Base-by-base conservation (phyloP, 2,888 invertebrate species). In the Phyllotreta cruciferae region DNA sequence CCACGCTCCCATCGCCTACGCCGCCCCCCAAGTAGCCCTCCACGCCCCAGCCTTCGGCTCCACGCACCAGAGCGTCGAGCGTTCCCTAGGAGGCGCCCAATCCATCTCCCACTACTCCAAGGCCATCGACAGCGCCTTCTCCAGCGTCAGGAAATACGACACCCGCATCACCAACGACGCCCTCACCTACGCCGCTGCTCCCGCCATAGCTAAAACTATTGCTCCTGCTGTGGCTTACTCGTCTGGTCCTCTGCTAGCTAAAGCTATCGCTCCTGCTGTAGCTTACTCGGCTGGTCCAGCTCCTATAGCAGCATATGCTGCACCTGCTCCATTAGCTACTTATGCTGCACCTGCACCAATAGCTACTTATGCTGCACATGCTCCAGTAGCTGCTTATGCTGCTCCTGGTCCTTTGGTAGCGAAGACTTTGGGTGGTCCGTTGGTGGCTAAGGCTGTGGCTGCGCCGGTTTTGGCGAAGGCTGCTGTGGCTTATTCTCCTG, bases 61-160 rank as follows among this genome's bases (percentile, higher is more conserved):
- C 66, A 79, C 84, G 54, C 84, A 85, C 60, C 84, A 87, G 78
- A 85, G 85, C 77, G 84, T 86, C 57, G 76, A 85, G 60, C 83
- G 87, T 65, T 85, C 86, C 24, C 82, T 84, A 64, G 87, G 84
- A 64, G 85, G 80, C 56, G 85, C 85, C 72, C 80, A 82, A 62
- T 83, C 83, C 44, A 83, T 87, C 3, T 86, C 87, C 60, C 67
- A 70, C 50, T 76, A 75, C 68, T 83, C 84, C 71, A 87, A 87
- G 78, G 84, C 85, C 57, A 84, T 85, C 36, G 85, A 86, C 73
- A 85, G 85, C 55, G 84, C 86, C 60, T 86, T 84, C 82, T 85
- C 86, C 68, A 86, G 84, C 74, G 84, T 86, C 37, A 84, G 85
- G 75, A 87, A 87, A 79, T 82, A 81, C 78, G 85, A 87, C 67